phyloP scores from a whole-genome alignment of 2,113 vertebrate genomes.

The Gyps fulvus region DNA sequence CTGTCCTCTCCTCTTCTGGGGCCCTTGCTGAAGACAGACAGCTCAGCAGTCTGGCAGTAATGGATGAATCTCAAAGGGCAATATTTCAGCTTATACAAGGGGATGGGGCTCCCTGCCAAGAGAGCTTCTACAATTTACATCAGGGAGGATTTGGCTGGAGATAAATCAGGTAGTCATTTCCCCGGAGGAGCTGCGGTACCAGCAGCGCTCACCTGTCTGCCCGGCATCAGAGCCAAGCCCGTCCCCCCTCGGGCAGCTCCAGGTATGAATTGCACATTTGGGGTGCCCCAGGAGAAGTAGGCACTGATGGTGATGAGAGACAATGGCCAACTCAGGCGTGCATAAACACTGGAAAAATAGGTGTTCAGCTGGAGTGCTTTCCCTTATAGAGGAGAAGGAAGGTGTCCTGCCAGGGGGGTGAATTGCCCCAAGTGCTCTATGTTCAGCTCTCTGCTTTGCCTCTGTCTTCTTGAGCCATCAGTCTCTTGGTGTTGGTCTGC shows the following conservation, averaged over 20 bases:
- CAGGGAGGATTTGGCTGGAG: conserved; percentile 49
- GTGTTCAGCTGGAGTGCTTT: not conserved
- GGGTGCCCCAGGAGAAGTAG: not conserved
- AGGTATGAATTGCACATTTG: not conserved
- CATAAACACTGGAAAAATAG: not conserved
- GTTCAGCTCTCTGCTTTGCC: not conserved
- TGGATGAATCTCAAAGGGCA: conserved; percentile 46
- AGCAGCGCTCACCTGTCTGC: conserved; percentile 23
- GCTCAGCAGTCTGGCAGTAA: conserved; percentile 17
- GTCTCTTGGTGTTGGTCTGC: not conserved
- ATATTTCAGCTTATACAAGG: conserved; percentile 57
- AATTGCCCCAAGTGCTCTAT: not conserved
- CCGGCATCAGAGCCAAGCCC: not conserved
- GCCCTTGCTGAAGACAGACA: conserved; percentile 19
- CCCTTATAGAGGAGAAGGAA: not conserved
- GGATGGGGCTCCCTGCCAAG: conserved; percentile 43
- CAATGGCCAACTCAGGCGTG: not conserved
- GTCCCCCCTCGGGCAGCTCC: not conserved
- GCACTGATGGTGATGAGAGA: not conserved
- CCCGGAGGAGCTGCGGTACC: not conserved
- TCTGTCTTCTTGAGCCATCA: not conserved
- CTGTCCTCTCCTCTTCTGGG: not conserved
- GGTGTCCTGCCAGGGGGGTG: accelerated
- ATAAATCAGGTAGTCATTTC: conserved; percentile 35
- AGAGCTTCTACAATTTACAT: conserved; percentile 43